These are phyloP conservation scores for Antheraea pernyi DNA, from an alignment of 1,140 invertebrate genomes.

Conservation along the genomic window DNA sequence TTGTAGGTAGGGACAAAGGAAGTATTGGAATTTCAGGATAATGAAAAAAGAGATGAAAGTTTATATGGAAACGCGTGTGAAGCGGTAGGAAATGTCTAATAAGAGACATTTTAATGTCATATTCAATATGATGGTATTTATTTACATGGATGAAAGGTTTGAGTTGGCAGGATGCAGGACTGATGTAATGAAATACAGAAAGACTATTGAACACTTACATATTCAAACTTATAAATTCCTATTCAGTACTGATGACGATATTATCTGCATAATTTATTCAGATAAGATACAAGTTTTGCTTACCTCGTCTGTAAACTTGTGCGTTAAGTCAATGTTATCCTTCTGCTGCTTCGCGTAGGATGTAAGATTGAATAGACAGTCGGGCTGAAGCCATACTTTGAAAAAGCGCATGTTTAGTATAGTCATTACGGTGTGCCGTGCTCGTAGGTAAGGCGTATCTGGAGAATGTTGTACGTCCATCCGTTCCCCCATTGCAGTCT, in stretches of 20 bases:
- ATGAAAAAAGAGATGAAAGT: no score
- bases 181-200: no score
- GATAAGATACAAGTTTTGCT: background rate
- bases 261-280: background rate
- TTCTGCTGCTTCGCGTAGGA: constrained; percentile 48
- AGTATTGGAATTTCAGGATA: no score
- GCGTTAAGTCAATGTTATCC: constrained; percentile 48
- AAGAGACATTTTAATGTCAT: no score
- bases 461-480: constrained; percentile 54
- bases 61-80: no score
- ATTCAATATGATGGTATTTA: no score
- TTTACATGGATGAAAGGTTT: no score
- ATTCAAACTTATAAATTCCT: background rate
- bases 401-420: constrained; percentile 57
- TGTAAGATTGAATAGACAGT: constrained; percentile 53
- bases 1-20: no score
- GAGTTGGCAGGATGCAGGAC: no score
- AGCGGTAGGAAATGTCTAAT: no score
- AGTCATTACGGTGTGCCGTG: constrained; percentile 48
- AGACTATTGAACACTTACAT: no score
- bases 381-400: constrained; percentile 59
- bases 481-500: constrained; percentile 58
- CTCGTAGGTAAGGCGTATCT: constrained; percentile 53
- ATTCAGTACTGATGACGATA: background rate
- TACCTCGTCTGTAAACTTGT: constrained; percentile 55